Percentiles rank a stretch among this genome's conserved stretches.
Conservation (phyloP, 1,140 invertebrate genomes). For the Drosophila arizonae region DNA sequence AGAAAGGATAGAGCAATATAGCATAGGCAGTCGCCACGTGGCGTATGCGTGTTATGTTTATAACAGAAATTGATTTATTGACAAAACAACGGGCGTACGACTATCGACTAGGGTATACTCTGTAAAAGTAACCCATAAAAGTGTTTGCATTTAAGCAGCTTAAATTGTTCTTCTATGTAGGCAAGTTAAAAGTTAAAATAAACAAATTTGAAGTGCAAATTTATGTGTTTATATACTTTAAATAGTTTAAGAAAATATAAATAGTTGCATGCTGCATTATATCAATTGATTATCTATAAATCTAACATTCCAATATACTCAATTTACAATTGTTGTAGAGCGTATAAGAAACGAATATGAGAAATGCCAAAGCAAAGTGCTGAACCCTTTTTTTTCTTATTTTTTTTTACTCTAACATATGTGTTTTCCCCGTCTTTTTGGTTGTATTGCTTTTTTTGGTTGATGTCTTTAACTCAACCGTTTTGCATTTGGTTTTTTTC, state of each 20-base stretch:
- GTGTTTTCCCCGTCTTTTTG: constrained; percentile 8
- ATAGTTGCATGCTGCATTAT: too few relatives aligned
- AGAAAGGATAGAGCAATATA: constrained; percentile 17
- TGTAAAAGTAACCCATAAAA: constrained; percentile 21
- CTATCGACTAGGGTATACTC: constrained; percentile 1
- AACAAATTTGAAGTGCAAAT: too few relatives aligned
- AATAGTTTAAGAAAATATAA: too few relatives aligned
- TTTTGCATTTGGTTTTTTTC: constrained; percentile 24
- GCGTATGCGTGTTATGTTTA: constrained; percentile 80
- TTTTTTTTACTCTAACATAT: constrained; percentile 23
- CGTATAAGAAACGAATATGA: constrained; percentile 21
- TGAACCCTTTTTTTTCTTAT: constrained; percentile 37
- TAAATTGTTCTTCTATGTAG: too few relatives aligned
- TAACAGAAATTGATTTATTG: constrained; percentile 80
- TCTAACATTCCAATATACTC: not conserved
- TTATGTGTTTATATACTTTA: too few relatives aligned
- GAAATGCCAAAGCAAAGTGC: constrained; percentile 38
- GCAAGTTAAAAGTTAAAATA: too few relatives aligned
- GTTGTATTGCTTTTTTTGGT: constrained; percentile 4
- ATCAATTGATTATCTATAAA: not conserved
- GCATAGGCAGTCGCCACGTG: constrained; percentile 50
- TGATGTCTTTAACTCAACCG: constrained; percentile 33
- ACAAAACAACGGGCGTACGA: constrained; percentile 62
- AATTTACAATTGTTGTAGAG: not conserved
- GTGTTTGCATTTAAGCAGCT: too few relatives aligned